These are phyloP conservation scores for Xestia c-nigrum DNA, from an alignment of 2,888 invertebrate species.

Conservation along the genomic window DNA sequence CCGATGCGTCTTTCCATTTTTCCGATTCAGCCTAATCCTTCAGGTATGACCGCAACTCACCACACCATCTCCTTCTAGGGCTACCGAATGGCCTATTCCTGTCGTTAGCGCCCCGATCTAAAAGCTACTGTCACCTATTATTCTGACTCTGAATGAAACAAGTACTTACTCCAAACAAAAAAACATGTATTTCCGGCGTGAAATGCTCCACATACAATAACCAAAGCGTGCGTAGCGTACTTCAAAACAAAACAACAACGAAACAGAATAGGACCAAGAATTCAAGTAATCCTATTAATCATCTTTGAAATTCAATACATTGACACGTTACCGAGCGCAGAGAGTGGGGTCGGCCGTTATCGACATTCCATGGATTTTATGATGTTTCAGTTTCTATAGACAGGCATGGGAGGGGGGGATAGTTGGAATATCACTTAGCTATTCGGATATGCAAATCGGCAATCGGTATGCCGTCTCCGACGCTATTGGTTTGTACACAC, in stretches of 20 bases:
- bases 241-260: conserved; percentile 44
- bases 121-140: not conserved
- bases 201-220: not conserved
- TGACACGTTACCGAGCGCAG: conserved; percentile 79
- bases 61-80: not conserved
- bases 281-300: conserved; percentile 87
- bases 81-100: not conserved
- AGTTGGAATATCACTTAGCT: conserved; percentile 85
- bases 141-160: not conserved
- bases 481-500: conserved; percentile 71
- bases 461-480: conserved; percentile 80
- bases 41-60: not conserved
- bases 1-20: not conserved
- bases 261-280: conserved; percentile 78
- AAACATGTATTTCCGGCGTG: not conserved
- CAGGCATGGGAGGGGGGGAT: conserved; percentile 74
- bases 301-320: conserved; percentile 89
- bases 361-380: conserved; percentile 74
- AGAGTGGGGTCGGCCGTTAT: conserved; percentile 78
- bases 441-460: conserved; percentile 86
- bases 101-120: not conserved
- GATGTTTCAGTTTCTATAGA: conserved; percentile 84
- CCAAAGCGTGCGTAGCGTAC: conserved; percentile 1
- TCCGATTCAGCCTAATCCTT: not conserved
- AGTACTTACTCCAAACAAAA: not conserved